Conservation (phyloP, 2,888 invertebrate species). For the Platycnemis pennipes region DNA sequence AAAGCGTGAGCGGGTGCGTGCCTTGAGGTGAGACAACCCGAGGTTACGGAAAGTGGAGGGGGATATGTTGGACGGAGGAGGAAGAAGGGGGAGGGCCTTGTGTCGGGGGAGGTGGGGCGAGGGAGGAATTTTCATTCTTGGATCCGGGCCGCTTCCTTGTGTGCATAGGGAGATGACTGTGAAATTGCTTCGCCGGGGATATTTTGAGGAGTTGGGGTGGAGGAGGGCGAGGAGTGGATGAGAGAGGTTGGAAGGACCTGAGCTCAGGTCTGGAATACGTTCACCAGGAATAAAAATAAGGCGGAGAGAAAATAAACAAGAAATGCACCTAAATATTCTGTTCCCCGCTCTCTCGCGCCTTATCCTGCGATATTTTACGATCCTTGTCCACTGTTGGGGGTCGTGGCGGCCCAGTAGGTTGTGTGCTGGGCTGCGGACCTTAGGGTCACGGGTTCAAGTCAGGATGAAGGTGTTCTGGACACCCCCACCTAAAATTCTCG, state of each 20-base stretch:
- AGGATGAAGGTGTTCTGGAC: too few species aligned
- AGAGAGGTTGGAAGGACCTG: neutral
- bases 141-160: constrained; percentile 61
- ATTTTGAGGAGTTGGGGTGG: constrained; percentile 37
- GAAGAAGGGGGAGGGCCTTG: neutral
- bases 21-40: neutral
- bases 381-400: neutral
- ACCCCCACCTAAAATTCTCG: too few species aligned
- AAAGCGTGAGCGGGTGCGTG: neutral
- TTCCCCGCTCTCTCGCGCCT: neutral
- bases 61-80: neutral
- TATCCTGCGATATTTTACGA: neutral
- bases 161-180: constrained; percentile 64
- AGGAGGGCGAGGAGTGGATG: neutral
- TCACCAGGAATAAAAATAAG: neutral
- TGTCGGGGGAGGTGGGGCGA: neutral
- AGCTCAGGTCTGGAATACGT: neutral
- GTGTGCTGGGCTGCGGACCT: too few species aligned
- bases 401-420: too few species aligned
- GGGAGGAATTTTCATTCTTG: constrained; percentile 49
- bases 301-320: neutral
- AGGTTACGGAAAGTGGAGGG: neutral
- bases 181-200: constrained; percentile 51
- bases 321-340: neutral
- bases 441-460: too few species aligned